Conservation (phyloP, 2,113 vertebrate genomes). For the Toxotes chatareus region DNA sequence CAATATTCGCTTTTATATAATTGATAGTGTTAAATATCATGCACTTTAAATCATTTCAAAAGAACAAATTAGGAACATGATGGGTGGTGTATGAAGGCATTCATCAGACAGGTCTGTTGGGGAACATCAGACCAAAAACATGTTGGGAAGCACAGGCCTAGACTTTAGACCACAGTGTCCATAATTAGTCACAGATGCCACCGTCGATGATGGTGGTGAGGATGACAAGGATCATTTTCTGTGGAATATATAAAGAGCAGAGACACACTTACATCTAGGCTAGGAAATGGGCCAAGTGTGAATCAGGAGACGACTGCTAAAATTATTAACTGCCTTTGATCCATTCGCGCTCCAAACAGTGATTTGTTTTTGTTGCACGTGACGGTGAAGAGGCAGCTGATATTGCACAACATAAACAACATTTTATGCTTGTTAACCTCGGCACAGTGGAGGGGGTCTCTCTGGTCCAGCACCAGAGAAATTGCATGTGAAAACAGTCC, state of each 20-base stretch:
- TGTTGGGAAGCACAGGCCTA: conserved; percentile 15
- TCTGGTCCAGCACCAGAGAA: not conserved
- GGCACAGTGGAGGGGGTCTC: conserved; percentile 7
- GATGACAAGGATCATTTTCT: conserved; percentile 46
- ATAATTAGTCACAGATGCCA: conserved; percentile 46
- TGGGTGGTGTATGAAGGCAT: not conserved
- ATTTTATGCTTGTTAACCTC: conserved; percentile 26
- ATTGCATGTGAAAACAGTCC: not conserved
- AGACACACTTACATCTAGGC: conserved; percentile 64
- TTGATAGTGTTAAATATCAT: not conserved
- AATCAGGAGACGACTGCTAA: conserved; percentile 49
- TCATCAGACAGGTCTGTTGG: not conserved
- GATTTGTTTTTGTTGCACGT: conserved; percentile 4
- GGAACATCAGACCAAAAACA: conserved; percentile 1
- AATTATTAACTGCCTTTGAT: conserved; percentile 46
- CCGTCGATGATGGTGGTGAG: conserved; percentile 31
- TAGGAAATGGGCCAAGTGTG: conserved; percentile 64
- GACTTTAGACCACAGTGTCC: conserved; percentile 2
- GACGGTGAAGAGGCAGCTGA: conserved; percentile 29
- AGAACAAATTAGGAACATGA: not conserved
- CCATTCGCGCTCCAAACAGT: not conserved
- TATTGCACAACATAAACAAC: conserved; percentile 7
- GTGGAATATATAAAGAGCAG: conserved; percentile 57
- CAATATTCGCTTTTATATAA: not conserved
- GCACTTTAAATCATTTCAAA: not conserved